Evolutionary conservation across 2,888 invertebrate genomes (phyloP).

Genomic region (Orthosia gracilis): DNA sequence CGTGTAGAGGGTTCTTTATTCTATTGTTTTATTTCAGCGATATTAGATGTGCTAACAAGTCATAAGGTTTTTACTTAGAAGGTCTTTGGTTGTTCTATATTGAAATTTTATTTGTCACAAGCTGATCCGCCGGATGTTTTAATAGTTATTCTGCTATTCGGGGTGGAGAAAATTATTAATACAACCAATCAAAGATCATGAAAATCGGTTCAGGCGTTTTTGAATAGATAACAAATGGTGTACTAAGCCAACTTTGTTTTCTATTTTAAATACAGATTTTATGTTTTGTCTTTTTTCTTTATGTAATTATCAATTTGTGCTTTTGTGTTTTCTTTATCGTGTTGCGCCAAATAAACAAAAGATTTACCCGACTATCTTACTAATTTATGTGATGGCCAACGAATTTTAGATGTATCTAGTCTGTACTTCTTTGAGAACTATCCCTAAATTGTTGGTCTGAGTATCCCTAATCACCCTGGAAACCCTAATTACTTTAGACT

Average conservation of each 20-base stretch:
- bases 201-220: too few species aligned
- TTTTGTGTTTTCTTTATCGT: neutral
- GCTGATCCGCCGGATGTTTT: too few species aligned
- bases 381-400: neutral
- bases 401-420: slow-evolving; percentile 25
- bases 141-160: too few species aligned
- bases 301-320: neutral
- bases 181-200: too few species aligned
- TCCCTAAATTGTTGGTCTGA: slow-evolving; percentile 9
- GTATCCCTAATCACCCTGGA: slow-evolving; percentile 16
- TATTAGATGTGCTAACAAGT: slow-evolving; percentile 5
- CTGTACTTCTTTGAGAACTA: slow-evolving; percentile 8
- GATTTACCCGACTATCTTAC: neutral
- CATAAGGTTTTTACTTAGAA: neutral
- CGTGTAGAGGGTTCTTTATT: slow-evolving; percentile 18
- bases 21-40: slow-evolving; percentile 7
- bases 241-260: too few species aligned
- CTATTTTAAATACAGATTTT: too few species aligned
- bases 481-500: slow-evolving; percentile 31
- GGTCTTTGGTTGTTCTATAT: neutral
- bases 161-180: too few species aligned
- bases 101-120: neutral
- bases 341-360: neutral
- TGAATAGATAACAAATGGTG: too few species aligned
- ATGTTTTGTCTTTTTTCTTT: neutral